These are phyloP conservation scores for Merluccius polli DNA, from an alignment of 2,797 vertebrate species.

Conservation along the genomic window DNA sequence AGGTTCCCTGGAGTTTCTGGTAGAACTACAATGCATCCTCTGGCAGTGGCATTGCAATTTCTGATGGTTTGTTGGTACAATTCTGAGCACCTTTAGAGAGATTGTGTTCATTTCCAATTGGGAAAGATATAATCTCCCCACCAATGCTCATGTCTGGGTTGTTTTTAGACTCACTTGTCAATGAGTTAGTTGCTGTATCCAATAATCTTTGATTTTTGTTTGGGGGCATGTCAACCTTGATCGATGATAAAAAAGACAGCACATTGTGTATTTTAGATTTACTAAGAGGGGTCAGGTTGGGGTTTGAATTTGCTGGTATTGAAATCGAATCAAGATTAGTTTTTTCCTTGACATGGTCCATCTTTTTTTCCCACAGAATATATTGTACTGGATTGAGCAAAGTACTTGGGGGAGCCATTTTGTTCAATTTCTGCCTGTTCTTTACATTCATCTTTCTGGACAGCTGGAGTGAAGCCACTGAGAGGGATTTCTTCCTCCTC, in stretches of 20 bases:
- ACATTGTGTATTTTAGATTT: not conserved
- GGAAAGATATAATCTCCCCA: not conserved
- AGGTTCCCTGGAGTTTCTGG: not conserved
- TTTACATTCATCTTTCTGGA: constrained; percentile 24
- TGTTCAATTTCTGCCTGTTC: constrained; percentile 21
- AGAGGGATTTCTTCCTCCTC: constrained; percentile 66
- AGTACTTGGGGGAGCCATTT: not conserved
- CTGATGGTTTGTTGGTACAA: constrained; percentile 12
- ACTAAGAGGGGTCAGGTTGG: not conserved
- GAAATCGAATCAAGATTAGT: not conserved
- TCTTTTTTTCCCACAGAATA: not conserved
- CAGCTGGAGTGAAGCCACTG: constrained; percentile 33
- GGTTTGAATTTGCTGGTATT: not conserved
- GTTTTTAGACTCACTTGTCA: not conserved
- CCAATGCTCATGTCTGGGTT: not conserved
- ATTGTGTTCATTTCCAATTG: not conserved
- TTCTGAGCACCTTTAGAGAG: not conserved
- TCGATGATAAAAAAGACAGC: not conserved
- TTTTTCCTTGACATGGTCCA: not conserved
- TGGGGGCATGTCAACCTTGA: not conserved
- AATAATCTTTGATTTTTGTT: not conserved
- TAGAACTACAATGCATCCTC: constrained; percentile 16
- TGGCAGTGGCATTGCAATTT: constrained; percentile 9
- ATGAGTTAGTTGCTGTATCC: not conserved
- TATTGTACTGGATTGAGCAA: not conserved